Conservation (phyloP, 2,888 invertebrate species). For the Auanema freiburgensis region DNA sequence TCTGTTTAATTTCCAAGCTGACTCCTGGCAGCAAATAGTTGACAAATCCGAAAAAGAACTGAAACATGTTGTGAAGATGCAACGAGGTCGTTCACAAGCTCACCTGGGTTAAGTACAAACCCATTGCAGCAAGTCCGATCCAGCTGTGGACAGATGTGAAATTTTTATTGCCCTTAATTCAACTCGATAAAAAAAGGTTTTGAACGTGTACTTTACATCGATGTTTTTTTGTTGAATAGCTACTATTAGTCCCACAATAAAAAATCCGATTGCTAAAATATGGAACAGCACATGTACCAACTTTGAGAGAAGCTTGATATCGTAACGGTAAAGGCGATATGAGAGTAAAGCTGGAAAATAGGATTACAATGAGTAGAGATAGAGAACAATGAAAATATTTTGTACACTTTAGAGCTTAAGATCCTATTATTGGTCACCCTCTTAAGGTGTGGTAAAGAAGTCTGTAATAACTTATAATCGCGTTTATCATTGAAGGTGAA, state of each 20-base stretch:
- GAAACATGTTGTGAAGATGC: constrained; percentile 15
- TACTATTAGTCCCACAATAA: constrained; percentile 30
- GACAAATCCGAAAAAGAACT: constrained; percentile 50
- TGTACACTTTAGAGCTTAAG: constrained; percentile 3
- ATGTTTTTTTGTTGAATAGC: constrained; percentile 16
- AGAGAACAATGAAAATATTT: constrained; percentile 3
- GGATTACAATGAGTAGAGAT: not conserved
- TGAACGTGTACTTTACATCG: not conserved
- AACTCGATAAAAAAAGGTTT: not conserved
- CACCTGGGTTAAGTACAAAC: constrained; percentile 49
- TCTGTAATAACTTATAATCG: too few relatives aligned
- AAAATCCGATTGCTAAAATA: constrained; percentile 37
- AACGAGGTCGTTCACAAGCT: not conserved
- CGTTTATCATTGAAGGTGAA: too few relatives aligned
- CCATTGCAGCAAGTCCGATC: constrained; percentile 46
- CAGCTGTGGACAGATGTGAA: constrained; percentile 51
- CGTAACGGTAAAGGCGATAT: constrained; percentile 51
- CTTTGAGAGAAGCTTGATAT: constrained; percentile 46
- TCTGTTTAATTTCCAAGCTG: constrained; percentile 28
- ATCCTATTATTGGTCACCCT: not conserved
- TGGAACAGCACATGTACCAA: constrained; percentile 48
- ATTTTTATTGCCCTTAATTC: constrained; percentile 13
- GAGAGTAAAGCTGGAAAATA: constrained; percentile 47
- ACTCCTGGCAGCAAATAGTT: constrained; percentile 42
- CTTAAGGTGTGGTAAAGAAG: too few relatives aligned